phyloP scores from a whole-genome alignment of 2,888 invertebrate genomes.

The Aphrophora alni region DNA sequence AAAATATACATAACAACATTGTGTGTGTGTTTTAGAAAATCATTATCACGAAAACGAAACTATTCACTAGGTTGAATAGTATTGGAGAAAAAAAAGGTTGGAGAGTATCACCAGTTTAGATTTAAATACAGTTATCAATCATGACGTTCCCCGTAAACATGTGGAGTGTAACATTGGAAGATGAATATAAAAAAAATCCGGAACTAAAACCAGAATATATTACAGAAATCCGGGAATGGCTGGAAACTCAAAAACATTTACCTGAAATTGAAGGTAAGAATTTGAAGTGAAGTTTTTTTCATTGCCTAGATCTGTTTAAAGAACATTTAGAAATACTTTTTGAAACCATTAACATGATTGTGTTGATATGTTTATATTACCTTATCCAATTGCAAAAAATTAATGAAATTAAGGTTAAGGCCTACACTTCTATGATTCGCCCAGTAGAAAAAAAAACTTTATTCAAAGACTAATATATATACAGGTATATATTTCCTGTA shows the following conservation, averaged over 20 bases:
- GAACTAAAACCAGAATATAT: conserved; percentile 35
- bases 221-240: conserved; percentile 35
- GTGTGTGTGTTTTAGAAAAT: neutral
- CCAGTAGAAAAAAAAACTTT: too few species aligned
- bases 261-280: conserved; percentile 38
- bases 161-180: conserved; percentile 38
- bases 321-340: too few species aligned
- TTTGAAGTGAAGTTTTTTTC: too few species aligned
- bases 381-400: too few species aligned
- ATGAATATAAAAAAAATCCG: conserved; percentile 40
- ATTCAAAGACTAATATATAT: too few species aligned
- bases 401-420: too few species aligned
- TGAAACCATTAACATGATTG: too few species aligned
- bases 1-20: neutral
- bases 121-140: neutral
- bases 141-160: conserved; percentile 4
- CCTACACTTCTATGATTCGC: too few species aligned
- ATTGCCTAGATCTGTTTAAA: too few species aligned
- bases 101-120: neutral
- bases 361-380: too few species aligned
- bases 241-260: conserved; percentile 30
- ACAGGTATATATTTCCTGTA: too few species aligned
- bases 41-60: neutral
- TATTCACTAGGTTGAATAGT: neutral
- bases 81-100: neutral